phyloP scores from a whole-genome alignment of 2,797 vertebrate genomes.

The Coracias cyanogaster region DNA sequence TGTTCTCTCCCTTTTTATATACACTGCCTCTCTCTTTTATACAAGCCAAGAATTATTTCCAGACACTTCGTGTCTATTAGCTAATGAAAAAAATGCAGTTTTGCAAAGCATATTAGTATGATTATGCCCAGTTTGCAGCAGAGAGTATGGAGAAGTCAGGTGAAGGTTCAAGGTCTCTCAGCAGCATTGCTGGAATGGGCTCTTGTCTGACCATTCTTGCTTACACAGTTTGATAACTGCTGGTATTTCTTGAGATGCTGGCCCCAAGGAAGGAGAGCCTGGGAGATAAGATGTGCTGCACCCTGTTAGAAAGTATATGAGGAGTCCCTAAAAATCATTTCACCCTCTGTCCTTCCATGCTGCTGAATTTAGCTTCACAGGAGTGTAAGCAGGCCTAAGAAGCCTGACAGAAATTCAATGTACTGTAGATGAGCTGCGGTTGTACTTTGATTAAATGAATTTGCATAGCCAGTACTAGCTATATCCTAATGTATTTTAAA shows the following conservation, averaged over 20 bases:
- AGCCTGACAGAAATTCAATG: neutral
- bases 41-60: neutral
- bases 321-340: neutral
- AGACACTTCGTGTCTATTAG: neutral
- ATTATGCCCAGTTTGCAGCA: neutral
- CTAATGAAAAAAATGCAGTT: neutral
- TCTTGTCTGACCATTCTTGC: neutral
- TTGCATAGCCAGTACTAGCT: slow-evolving; percentile 38
- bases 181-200: neutral
- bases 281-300: neutral
- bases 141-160: neutral
- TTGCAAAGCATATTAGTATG: neutral
- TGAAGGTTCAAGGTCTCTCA: neutral
- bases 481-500: slow-evolving; percentile 24
- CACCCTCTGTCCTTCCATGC: neutral
- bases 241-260: neutral
- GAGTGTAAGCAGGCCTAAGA: neutral
- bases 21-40: neutral
- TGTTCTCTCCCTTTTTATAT: neutral
- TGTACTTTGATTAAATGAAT: slow-evolving; percentile 12
- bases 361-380: neutral
- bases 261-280: neutral
- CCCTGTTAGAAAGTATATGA: neutral
- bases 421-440: neutral
- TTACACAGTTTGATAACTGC: neutral